Conservation (phyloP, 2,797 vertebrate species). For the Bradypodion pumilum region DNA sequence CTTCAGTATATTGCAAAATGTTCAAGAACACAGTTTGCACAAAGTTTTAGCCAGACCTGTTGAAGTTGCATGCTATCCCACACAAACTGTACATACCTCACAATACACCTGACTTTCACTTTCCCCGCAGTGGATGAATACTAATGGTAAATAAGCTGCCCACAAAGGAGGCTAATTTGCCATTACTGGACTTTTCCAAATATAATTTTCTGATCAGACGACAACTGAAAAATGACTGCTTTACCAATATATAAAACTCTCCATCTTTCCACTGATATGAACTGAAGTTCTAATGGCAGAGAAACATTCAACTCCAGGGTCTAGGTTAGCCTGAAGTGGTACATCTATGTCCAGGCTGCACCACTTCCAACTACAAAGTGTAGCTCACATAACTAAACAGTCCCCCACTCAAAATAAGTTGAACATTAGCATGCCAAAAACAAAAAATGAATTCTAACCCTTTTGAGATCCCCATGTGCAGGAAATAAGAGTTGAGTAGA, state of each 20-base stretch:
- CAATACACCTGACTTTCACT: neutral
- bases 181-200: neutral
- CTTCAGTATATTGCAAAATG: neutral
- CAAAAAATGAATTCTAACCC: neutral
- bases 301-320: neutral
- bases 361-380: neutral
- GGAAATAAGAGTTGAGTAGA: neutral
- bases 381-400: too few relatives aligned
- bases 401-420: neutral
- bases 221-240: neutral
- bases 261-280: neutral
- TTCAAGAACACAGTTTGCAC: neutral
- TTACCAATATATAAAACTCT: neutral
- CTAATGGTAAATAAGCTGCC: neutral
- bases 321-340: neutral
- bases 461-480: neutral
- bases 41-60: neutral
- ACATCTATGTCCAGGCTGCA: neutral
- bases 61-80: too few relatives aligned
- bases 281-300: too few relatives aligned
- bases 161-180: neutral
- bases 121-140: neutral
- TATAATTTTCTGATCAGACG: neutral
- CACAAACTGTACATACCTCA: neutral
- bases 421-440: neutral